Evolutionary conservation across 2,888 invertebrate genomes (phyloP).

Genomic region (Nephrotoma appendiculata): DNA sequence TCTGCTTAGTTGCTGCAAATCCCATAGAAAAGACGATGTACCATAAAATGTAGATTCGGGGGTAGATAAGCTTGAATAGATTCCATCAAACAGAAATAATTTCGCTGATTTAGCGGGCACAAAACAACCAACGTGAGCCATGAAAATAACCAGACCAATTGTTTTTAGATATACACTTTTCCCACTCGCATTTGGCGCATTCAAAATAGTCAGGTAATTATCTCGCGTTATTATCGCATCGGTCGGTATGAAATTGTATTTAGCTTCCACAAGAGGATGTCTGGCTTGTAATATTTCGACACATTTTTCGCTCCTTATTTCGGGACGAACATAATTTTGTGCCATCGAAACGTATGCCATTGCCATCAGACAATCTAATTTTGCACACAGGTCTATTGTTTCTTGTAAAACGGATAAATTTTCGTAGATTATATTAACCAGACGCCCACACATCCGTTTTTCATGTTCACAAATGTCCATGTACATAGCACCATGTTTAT

Average conservation of each 20-base stretch:
- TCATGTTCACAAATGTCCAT: slow-evolving; percentile 68
- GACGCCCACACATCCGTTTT: slow-evolving; percentile 55
- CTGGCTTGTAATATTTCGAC: slow-evolving; percentile 25
- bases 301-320: slow-evolving; percentile 22
- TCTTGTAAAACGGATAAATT: slow-evolving; percentile 43
- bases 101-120: slow-evolving; percentile 66
- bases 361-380: slow-evolving; percentile 28
- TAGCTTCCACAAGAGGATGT: slow-evolving; percentile 12
- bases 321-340: slow-evolving; percentile 26
- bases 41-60: slow-evolving; percentile 63
- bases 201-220: slow-evolving; percentile 58
- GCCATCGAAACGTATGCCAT: slow-evolving; percentile 28
- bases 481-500: slow-evolving; percentile 60
- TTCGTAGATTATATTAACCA: slow-evolving; percentile 46
- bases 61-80: slow-evolving; percentile 61
- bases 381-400: slow-evolving; percentile 40
- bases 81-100: slow-evolving; percentile 55
- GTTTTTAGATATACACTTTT: slow-evolving; percentile 88
- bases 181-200: slow-evolving; percentile 84
- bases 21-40: slow-evolving; percentile 75
- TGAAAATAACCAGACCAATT: slow-evolving; percentile 59
- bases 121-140: slow-evolving; percentile 81
- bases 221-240: slow-evolving; percentile 24
- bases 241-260: slow-evolving; percentile 11
- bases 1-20: slow-evolving; percentile 56